Base-by-base conservation (phyloP, 2,888 invertebrate species). In the Sisyra nigra region DNA sequence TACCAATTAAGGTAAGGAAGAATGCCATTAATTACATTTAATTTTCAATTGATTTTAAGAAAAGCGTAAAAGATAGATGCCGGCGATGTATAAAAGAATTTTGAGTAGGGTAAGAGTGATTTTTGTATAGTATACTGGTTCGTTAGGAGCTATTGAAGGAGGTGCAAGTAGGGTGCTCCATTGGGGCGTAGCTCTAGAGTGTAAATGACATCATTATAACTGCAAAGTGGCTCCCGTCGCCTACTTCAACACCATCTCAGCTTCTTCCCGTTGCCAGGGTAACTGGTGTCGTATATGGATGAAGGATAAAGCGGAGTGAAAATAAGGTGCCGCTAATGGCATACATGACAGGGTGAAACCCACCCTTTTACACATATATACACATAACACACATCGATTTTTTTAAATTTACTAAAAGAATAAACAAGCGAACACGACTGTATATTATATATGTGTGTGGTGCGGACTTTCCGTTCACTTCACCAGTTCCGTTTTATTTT, bases 131-230 rank as follows among this genome's bases (percentile, higher is more conserved):
- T 24, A 24, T 24, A 24, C 24, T 24, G 24, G 24, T 24, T 24
- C 24, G 24, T 24, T 24, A 24, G 24, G 24, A 24, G 24, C 24
- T 24, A 24, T 24, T 24, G 24, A 24, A 24, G 24, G 24, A 24
- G 24, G 24, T 24, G 24, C 24, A 24, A 24, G 24, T 24, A 24
- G 24, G 24, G 24, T 24, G 24, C 24, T 24, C 24, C 24, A 24
- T 24, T 24, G 24, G 24, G 24, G 24, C 35, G 37, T 37, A 37
- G 19, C 40, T 34, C 19, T 41, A 41, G 34, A 62, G 63, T 63
- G 63, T 62, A 63, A 63, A 63, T 64, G 63, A 63, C 63, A 64
- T 64, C 63, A 64, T 64, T 64, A 64, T 64, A 63, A 63, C 62
- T 62, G 62, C 62, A 63, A 63, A 64, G 62, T 63, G 63, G 61